Base-by-base conservation (phyloP, 2,797 vertebrate species). In the Danio albolineatus region DNA sequence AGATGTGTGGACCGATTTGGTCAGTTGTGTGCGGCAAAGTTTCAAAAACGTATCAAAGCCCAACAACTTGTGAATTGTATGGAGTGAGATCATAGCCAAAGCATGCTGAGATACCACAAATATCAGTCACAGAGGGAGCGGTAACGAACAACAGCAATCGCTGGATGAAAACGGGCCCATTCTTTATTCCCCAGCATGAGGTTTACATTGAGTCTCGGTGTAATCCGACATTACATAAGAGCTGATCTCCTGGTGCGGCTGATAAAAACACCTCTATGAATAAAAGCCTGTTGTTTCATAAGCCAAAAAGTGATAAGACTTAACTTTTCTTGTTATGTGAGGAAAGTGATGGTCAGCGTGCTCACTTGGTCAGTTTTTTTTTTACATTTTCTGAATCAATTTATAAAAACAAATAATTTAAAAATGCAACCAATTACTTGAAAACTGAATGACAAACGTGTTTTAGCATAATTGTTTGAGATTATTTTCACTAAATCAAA, bases 1-100 rank as follows among this genome's bases (percentile, higher is more conserved):
- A 49, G 44, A 49, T 73, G 36, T 28, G 28, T 70, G 36, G 56
- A 70, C 36, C 36, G 51, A 10, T 2, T 43, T 61, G 56, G 38
- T 21, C 13, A 36, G 43, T 48, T 75, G 28, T 66, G 54, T 44
- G 41, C 3, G 7, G 21, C 2, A 13, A 59, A 21, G 49, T n/a
- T 57, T 77, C 1, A 0, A 44, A 59, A 59, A 69, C 14, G 12
- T n/a, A 77, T 51, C 59, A 17, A 76, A 76, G 14, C 21, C 62
- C 19, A 66, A 43, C 54, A 51, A 16, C 5, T 4, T 4, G 12
- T 12, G 9, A 41, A 71, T 49, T 43, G 56, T 46, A 51, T 36
- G 10, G 49, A 51, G 41, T 79, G 80, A 84, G 69, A 61, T 85
- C 83, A 84, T 48, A 60, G 36, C 51, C 76, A 53, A 83, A 53